phyloP scores from a whole-genome alignment of 1,140 invertebrate genomes.

The Panagrolaimus sp. region DNA sequence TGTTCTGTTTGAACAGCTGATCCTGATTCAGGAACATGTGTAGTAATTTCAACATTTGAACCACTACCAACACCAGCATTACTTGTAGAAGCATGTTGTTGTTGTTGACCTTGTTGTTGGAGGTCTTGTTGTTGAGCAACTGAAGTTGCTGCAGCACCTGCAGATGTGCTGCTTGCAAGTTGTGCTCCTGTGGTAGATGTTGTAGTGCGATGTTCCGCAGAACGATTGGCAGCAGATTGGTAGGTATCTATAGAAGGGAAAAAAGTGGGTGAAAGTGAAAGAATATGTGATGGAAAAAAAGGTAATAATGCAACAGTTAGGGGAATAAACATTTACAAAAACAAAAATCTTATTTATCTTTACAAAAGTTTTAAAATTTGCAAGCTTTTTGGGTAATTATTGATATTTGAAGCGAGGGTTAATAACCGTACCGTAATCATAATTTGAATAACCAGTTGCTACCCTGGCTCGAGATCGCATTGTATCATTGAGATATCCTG shows the following conservation, averaged over 20 bases:
- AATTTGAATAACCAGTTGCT: slow-evolving; percentile 43
- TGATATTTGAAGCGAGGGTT: background rate
- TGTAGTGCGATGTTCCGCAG: slow-evolving; percentile 9
- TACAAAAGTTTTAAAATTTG: background rate
- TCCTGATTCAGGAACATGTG: background rate
- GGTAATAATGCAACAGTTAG: background rate
- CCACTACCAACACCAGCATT: background rate
- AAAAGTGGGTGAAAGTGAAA: slow-evolving; percentile 14
- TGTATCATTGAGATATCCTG: slow-evolving; percentile 45
- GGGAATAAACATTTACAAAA: background rate
- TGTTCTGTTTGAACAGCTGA: background rate
- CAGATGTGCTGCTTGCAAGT: background rate
- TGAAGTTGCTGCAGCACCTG: background rate
- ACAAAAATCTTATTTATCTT: too few species aligned
- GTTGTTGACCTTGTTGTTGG: background rate
- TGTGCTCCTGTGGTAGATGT: background rate
- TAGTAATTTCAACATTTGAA: too few species aligned
- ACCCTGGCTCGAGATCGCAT: slow-evolving; percentile 27
- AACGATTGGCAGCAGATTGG: slow-evolving; percentile 8
- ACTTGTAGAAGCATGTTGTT: background rate
- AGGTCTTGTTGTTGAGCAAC: background rate
- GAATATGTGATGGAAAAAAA: background rate
- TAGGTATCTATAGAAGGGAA: slow-evolving; percentile 8
- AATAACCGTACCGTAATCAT: slow-evolving; percentile 47
- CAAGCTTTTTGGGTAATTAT: background rate